These are phyloP conservation scores for Epizoanthus ramosus DNA, from an alignment of 92 coral and sea anemone genomes.

Conservation along the genomic window DNA sequence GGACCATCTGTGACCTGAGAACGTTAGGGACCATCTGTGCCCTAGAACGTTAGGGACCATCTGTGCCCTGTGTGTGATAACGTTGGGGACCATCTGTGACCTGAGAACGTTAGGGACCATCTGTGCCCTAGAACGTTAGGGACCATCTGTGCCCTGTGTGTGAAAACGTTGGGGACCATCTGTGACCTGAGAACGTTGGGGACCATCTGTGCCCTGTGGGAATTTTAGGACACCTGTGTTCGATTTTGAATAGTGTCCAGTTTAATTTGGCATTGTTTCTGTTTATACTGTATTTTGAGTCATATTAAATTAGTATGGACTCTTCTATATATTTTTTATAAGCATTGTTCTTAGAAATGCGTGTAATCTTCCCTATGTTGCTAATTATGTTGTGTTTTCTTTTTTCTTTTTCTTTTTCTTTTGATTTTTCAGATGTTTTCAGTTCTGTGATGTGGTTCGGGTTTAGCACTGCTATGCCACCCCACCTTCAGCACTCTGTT, in stretches of 20 bases:
- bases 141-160: conserved; percentile 39
- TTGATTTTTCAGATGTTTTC: conserved; percentile 23
- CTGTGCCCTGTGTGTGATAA: neutral
- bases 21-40: neutral
- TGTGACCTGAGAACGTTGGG: neutral
- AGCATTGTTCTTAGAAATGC: too few relatives aligned
- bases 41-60: neutral
- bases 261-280: neutral
- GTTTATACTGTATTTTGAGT: neutral
- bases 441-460: conserved; percentile 38
- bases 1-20: neutral
- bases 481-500: too few relatives aligned
- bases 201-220: neutral
- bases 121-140: conserved; percentile 20
- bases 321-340: too few relatives aligned
- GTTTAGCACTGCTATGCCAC: conserved; percentile 24
- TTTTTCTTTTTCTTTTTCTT: neutral
- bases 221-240: neutral
- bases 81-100: neutral
- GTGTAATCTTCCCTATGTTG: neutral
- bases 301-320: too few relatives aligned
- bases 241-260: neutral
- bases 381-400: neutral
- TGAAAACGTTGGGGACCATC: too few relatives aligned
- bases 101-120: conserved; percentile 11